Conservation (phyloP, 1,140 invertebrate genomes). For the Penaeus japonicus region DNA sequence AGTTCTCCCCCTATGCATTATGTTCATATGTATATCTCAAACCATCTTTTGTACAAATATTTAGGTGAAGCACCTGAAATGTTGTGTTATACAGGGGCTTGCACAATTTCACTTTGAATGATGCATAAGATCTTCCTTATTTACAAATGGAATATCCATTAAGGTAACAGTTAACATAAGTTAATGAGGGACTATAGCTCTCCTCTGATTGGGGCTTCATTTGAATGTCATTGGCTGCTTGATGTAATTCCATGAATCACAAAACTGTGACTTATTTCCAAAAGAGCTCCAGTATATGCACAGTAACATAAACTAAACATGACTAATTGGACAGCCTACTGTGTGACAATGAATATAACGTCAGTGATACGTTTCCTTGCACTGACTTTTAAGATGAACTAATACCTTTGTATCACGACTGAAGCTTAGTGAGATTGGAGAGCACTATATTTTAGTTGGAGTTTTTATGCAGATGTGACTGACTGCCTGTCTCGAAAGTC, state of each 20-base stretch:
- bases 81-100: conserved; percentile 14
- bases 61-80: conserved; percentile 18
- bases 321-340: background rate
- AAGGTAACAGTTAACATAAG: background rate
- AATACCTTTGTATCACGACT: no score
- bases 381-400: no score
- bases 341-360: background rate
- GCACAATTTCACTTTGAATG: conserved; percentile 15
- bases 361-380: no score
- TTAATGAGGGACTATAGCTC: background rate
- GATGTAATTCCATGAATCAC: conserved; percentile 1
- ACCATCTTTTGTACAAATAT: conserved; percentile 24
- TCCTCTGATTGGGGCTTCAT: no score
- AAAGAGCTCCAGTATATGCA: background rate
- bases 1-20: conserved; percentile 1
- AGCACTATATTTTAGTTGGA: background rate
- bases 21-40: background rate
- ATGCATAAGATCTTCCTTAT: conserved; percentile 16
- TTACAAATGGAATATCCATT: conserved; percentile 7
- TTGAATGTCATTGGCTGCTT: conserved; percentile 7
- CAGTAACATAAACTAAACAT: background rate
- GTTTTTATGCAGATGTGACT: background rate
- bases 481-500: background rate
- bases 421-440: no score
- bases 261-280: background rate